phyloP scores from a whole-genome alignment of 2,113 vertebrate species.

The Tachysurus fulvidraco region DNA sequence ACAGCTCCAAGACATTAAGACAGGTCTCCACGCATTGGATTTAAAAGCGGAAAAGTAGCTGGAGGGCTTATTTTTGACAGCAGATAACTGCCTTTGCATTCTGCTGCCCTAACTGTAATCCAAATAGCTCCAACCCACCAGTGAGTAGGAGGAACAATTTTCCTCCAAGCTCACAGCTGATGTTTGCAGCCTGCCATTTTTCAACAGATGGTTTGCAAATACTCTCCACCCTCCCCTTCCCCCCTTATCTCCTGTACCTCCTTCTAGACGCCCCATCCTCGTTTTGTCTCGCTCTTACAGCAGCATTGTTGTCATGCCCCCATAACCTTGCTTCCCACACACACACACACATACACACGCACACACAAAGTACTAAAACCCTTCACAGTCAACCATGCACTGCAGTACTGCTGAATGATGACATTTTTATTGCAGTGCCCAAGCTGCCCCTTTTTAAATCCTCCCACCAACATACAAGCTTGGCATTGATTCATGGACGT shows the following conservation, averaged over 20 bases:
- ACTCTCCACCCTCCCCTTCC: constrained; percentile 15
- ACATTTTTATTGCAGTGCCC: constrained; percentile 35
- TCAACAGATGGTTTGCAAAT: constrained; percentile 54
- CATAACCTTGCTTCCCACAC: background rate
- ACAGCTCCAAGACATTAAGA: background rate
- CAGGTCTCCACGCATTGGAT: background rate
- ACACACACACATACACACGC: background rate
- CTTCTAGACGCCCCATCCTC: background rate
- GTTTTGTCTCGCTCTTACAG: constrained; percentile 10
- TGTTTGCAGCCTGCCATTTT: constrained; percentile 42
- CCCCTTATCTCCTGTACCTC: constrained; percentile 14
- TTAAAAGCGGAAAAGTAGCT: constrained; percentile 44
- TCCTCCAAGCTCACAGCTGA: constrained; percentile 39
- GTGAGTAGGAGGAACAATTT: constrained; percentile 31
- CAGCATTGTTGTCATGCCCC: constrained; percentile 5
- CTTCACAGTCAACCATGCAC: constrained; percentile 20
- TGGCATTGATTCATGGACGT: constrained; percentile 53
- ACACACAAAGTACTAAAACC: constrained; percentile 21
- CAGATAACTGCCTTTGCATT: constrained; percentile 42
- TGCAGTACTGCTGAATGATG: constrained; percentile 26
- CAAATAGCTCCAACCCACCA: constrained; percentile 36
- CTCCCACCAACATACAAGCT: constrained; percentile 35
- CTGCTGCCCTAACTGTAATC: constrained; percentile 41
- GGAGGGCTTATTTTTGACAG: constrained; percentile 34
- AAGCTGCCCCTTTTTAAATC: constrained; percentile 38